phyloP scores from a whole-genome alignment of 2,888 invertebrate genomes.

The Hylaea fasciaria region DNA sequence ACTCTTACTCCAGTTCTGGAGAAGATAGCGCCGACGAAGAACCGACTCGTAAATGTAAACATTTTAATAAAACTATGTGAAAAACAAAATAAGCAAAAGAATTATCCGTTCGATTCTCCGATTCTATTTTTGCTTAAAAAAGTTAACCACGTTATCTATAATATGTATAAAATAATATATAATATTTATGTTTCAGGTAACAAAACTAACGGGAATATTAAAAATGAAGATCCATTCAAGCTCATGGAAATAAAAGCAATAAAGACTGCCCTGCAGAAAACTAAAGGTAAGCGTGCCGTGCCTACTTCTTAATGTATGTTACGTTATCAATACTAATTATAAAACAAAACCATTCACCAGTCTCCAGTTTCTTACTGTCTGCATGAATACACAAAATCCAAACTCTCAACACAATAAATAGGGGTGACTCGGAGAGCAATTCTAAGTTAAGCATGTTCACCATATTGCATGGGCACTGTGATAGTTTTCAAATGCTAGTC shows the following conservation, averaged over 20 bases:
- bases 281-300: slow-evolving; percentile 73
- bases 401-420: no score
- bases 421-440: no score
- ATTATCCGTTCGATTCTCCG: no score
- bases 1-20: slow-evolving; percentile 77
- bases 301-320: no score
- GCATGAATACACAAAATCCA: background rate
- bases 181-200: slow-evolving; percentile 56
- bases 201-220: slow-evolving; percentile 69
- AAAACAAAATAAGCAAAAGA: no score
- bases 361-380: background rate
- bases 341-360: no score
- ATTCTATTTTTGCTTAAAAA: background rate
- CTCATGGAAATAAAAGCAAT: slow-evolving; percentile 81
- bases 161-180: background rate
- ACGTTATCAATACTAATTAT: background rate
- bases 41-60: slow-evolving; percentile 68
- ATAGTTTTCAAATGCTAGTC: no score
- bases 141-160: no score
- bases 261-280: slow-evolving; percentile 78
- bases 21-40: slow-evolving; percentile 78
- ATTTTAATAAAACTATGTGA: slow-evolving; percentile 7
- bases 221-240: slow-evolving; percentile 80
- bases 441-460: no score
- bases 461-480: no score